Base-by-base conservation (phyloP, 2,888 invertebrate genomes). In the Zootermopsis nevadensis region DNA sequence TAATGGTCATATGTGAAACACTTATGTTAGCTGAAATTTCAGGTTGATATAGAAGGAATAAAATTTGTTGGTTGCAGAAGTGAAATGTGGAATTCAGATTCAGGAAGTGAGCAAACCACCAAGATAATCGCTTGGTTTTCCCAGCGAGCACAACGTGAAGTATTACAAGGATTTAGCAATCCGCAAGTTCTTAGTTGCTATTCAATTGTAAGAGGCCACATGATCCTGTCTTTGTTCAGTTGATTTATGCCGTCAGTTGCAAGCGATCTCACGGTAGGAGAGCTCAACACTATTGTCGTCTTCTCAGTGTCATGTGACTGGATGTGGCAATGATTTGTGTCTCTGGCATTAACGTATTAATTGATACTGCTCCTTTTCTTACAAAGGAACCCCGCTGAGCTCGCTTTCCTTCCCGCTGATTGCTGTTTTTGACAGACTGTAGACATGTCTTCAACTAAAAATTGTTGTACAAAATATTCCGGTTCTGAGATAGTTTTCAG, bases 161-260 rank as follows among this genome's bases (percentile, higher is more conserved):
- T 48, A 48, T 60, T 60, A n/a, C 60, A n/a, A 60, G 24, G 60
- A 6, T 19, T 60, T n/a, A 7, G 60, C n/a, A 6, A 60, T 60
- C 2, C 2, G n/a, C 60, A 7, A n/a, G 31, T 27, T 31, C 69
- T 69, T 69, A 31, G 69, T 69, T 31, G 24, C 31, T 31, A 22
- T 69, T 69, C 69, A 69, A 31, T 69, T 69, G 69, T 69, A 31
- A 33, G 69, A 2, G 69, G 31, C 69, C 31, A 15, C 33, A 31
- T 31, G 69, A 27, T 69, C 27, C 69, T 31, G 69, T 69, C 69
- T 69, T 69, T 69, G 69, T 69, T 69, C 69, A 33, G 3, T 69
- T 69, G 69, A 69, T 69, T 69, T 69, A 69, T 31, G 69, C 15
- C 69, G 69, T 69, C 69, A 69, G 31, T 69, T 33, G 69, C 69